Base-by-base conservation (phyloP, 2,113 vertebrate species). In the Corythornis cristatus region DNA sequence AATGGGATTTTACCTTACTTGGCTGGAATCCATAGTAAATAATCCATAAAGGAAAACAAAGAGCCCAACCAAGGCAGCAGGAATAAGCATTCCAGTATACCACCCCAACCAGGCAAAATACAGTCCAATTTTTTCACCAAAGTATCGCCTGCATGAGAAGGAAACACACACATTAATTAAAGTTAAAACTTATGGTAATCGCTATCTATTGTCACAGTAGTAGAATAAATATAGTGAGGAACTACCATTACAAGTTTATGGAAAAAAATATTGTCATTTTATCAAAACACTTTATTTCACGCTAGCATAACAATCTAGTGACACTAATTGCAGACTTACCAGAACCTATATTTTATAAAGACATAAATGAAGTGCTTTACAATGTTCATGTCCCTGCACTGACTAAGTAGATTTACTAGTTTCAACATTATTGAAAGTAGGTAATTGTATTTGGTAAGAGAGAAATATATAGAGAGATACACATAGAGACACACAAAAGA, bases 61-160 rank as follows among this genome's bases (percentile, higher is more conserved):
- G 53, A 99, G 97, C 6, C 99, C 99, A 48, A 99, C 99, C 54
- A 99, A 96, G 15, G 99, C 99, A 19, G 99, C 99, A 29, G 99
- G 99, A 88, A 99, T 99, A 76, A 99, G 97, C 99, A 99, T 99
- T 56, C 99, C 99, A 4, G 99, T 99, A 75, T 99, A 99, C 99
- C 99, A 99, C 29, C 99, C 99, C 94, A 99, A 78, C 99, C 99
- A 99, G 3, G 99, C 99, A 96, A 99, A 99, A 95, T 99, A 99
- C 25, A 99, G 97, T 19, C 99, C 99, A 15, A 99, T 99, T 96
- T 99, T 99, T 98, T 99, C 99, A 75, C 99, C 99, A 93, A 99
- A 99, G 96, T 99, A 99, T 33, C 99, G 96, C 95, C 99, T 99
- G 86, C 25, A 88, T 33, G 42, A 91, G 80, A 96, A 95, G 51